Conservation (phyloP, 2,113 vertebrate species). For the Cervus canadensis region DNA sequence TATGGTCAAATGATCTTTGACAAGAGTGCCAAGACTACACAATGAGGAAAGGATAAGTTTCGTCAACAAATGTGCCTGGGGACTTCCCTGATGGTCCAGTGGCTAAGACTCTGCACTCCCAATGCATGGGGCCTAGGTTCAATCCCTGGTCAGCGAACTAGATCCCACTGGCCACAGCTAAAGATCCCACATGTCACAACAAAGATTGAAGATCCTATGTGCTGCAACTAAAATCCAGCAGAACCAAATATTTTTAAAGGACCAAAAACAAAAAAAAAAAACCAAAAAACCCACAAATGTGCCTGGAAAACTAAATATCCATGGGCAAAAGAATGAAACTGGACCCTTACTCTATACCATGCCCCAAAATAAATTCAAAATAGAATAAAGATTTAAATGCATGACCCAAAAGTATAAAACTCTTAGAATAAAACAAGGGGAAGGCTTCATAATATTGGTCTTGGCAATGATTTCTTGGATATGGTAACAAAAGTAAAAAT, state of each 20-base stretch:
- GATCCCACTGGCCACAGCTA: background rate
- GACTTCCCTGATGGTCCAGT: background rate
- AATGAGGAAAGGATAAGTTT: background rate
- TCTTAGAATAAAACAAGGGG: background rate
- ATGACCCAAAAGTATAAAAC: background rate
- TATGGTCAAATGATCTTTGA: background rate
- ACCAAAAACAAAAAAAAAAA: background rate
- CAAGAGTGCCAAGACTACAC: background rate
- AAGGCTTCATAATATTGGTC: background rate
- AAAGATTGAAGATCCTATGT: background rate
- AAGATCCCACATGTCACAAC: background rate
- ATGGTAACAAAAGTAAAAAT: background rate
- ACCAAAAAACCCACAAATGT: background rate
- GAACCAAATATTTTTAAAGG: background rate
- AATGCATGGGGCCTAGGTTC: background rate
- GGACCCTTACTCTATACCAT: background rate
- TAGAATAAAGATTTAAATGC: background rate
- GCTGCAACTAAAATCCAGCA: background rate
- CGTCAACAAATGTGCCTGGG: background rate
- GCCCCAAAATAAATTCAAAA: background rate
- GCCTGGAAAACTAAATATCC: background rate
- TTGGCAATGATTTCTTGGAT: background rate
- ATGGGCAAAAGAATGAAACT: background rate
- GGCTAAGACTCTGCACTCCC: background rate
- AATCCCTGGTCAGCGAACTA: background rate